A percentile compares a stretch with the other conserved stretches of the same genome.
Conservation (phyloP, 2,113 vertebrate species). For the Nycticryphes semicollaris region DNA sequence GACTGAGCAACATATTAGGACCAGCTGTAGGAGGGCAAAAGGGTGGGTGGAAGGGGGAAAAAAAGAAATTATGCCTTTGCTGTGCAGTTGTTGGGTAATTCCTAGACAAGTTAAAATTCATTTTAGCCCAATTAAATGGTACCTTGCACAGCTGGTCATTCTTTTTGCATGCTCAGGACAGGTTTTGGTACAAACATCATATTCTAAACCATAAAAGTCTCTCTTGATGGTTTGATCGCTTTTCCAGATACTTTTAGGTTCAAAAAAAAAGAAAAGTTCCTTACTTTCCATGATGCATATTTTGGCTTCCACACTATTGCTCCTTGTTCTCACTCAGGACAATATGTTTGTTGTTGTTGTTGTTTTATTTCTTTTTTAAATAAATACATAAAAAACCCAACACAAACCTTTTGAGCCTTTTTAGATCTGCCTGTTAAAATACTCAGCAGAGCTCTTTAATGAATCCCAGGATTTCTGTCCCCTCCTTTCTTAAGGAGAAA, state of each 20-base stretch:
- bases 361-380: not conserved
- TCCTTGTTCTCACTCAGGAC: not conserved
- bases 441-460: not conserved
- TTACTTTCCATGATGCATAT: not conserved
- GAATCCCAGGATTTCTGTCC: not conserved
- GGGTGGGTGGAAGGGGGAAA: not conserved
- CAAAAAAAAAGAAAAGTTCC: not conserved
- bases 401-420: not conserved
- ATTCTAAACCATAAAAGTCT: not conserved
- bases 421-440: not conserved
- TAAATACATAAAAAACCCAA: rapidly evolving
- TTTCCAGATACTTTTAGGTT: not conserved
- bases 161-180: not conserved
- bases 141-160: not conserved
- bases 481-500: not conserved
- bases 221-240: not conserved
- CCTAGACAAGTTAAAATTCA: not conserved
- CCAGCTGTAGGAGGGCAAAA: not conserved
- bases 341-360: not conserved
- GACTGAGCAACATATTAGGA: not conserved
- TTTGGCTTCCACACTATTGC: not conserved
- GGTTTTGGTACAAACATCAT: not conserved
- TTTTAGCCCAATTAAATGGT: not conserved
- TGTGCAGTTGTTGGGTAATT: not conserved
- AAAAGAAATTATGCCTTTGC: not conserved